These are phyloP conservation scores for Petrocephalus sullivani DNA, from an alignment of 2,797 vertebrate species.

Conservation along the genomic window DNA sequence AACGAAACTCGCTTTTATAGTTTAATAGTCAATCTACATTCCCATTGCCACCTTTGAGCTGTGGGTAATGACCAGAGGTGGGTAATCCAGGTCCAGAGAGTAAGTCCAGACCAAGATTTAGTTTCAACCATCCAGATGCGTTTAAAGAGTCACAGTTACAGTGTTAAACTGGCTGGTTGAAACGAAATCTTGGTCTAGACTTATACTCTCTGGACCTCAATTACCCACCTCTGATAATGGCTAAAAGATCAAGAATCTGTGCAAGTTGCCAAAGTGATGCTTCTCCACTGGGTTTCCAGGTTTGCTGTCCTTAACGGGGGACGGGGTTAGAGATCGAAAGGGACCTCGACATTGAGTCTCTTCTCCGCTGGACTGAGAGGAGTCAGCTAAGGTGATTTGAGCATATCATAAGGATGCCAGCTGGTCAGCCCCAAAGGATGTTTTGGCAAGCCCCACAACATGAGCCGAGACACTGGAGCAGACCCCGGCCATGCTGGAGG, in stretches of 20 bases:
- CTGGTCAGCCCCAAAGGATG: neutral
- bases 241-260: neutral
- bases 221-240: neutral
- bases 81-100: too few relatives aligned
- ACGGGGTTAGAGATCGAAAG: neutral
- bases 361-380: neutral
- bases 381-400: neutral
- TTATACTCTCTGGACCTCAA: too few relatives aligned
- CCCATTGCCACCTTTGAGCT: neutral
- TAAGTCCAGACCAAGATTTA: too few relatives aligned
- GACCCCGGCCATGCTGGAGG: neutral
- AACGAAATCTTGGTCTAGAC: too few relatives aligned
- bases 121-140: too few relatives aligned
- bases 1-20: neutral
- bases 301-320: neutral
- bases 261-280: neutral
- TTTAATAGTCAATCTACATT: neutral
- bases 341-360: neutral
- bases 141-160: too few relatives aligned
- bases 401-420: neutral
- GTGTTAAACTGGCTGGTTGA: too few relatives aligned
- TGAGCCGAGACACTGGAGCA: neutral
- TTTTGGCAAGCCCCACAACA: neutral
- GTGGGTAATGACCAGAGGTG: neutral
- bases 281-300: neutral